Conservation (phyloP, 2,888 invertebrate genomes). For the Molorchus minor region DNA sequence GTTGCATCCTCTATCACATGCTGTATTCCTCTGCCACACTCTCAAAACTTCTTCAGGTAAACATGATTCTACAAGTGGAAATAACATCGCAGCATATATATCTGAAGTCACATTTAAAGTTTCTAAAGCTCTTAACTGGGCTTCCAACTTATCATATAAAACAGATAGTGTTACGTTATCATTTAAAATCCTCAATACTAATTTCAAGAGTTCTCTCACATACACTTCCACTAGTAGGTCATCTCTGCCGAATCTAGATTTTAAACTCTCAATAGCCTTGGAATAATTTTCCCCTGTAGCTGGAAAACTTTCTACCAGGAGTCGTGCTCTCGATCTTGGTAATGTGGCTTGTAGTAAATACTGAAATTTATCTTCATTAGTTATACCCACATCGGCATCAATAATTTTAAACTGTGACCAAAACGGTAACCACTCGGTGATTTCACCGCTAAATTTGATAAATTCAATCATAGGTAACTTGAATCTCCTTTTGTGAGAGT, state of each 20-base stretch:
- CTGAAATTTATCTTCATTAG: constrained; percentile 44
- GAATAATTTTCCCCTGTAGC: constrained; percentile 37
- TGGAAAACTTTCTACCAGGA: constrained; percentile 41
- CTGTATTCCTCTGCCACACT: constrained; percentile 8
- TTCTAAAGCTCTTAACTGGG: constrained; percentile 16
- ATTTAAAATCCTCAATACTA: constrained; percentile 15
- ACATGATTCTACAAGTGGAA: too few species aligned
- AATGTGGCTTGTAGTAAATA: constrained; percentile 41
- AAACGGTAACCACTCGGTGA: constrained; percentile 43
- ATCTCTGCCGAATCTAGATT: constrained; percentile 47
- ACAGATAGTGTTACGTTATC: constrained; percentile 4
- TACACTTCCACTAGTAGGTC: constrained; percentile 30
- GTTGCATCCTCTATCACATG: background rate
- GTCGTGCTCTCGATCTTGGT: constrained; percentile 30
- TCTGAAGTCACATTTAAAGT: constrained; percentile 14
- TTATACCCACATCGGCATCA: constrained; percentile 36
- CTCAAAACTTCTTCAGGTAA: constrained; percentile 20
- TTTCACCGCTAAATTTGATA: constrained; percentile 37
- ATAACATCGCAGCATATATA: constrained; percentile 24
- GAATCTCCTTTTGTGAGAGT: constrained; percentile 34
- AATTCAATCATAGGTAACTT: constrained; percentile 38
- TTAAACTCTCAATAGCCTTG: constrained; percentile 38
- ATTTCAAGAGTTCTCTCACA: constrained; percentile 18
- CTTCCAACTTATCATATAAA: constrained; percentile 21
- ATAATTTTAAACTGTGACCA: constrained; percentile 45